phyloP scores from a whole-genome alignment of 2,888 invertebrate species.

The Helicoverpa assulta region DNA sequence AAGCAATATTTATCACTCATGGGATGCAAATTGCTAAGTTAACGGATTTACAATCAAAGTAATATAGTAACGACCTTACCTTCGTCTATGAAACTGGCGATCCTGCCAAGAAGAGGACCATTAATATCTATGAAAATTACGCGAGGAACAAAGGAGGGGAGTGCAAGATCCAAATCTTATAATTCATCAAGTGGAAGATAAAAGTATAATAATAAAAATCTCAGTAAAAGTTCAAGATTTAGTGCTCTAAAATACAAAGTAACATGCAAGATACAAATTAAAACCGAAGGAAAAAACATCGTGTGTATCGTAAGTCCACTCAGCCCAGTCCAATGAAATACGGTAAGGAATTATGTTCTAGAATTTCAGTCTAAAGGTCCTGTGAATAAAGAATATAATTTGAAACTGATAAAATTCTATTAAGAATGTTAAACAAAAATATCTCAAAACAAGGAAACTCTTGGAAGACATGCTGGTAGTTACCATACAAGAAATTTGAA shows the following conservation, averaged over 20 bases:
- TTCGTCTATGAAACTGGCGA: slow-evolving; percentile 4
- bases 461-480: neutral
- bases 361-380: slow-evolving; percentile 76
- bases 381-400: slow-evolving; percentile 70
- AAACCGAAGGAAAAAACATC: slow-evolving; percentile 56
- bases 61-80: slow-evolving; percentile 5
- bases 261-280: slow-evolving; percentile 45
- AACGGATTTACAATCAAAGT: neutral
- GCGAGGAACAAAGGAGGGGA: neutral
- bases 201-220: neutral
- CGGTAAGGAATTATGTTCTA: slow-evolving; percentile 78
- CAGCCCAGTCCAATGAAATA: slow-evolving; percentile 84
- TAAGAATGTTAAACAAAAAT: neutral
- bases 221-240: slow-evolving; percentile 11
- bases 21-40: slow-evolving; percentile 1
- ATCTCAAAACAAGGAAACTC: neutral
- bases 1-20: neutral
- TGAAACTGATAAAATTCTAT: neutral
- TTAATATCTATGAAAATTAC: slow-evolving; percentile 2
- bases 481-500: slow-evolving; percentile 11
- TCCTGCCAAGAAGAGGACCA: slow-evolving; percentile 5
- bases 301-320: slow-evolving; percentile 81
- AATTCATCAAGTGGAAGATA: slow-evolving; percentile 21
- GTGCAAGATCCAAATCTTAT: neutral
- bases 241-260: slow-evolving; percentile 31